Percentiles rank a stretch among this genome's conserved stretches.
These are phyloP conservation scores for Penaeus vannamei DNA, from an alignment of 1,140 invertebrate genomes.

Conservation along the genomic window DNA sequence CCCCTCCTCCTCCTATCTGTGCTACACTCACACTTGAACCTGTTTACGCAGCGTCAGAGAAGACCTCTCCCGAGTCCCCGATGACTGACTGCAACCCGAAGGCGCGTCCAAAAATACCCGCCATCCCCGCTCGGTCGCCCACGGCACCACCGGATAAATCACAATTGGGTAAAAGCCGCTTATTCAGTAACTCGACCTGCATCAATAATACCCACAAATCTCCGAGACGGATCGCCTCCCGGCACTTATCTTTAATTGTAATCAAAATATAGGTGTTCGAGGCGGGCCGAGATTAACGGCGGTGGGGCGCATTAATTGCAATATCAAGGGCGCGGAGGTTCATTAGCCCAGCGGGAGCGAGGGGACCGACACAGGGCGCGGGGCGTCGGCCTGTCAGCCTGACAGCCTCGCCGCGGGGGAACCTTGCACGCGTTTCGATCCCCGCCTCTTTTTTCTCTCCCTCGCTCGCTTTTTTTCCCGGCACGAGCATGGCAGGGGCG, in stretches of 20 bases:
- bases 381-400: conserved; percentile 20
- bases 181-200: background rate
- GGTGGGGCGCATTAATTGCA: conserved; percentile 36
- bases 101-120: too few species aligned
- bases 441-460: background rate
- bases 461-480: too few species aligned
- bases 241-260: background rate
- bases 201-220: background rate
- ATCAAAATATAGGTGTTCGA: background rate
- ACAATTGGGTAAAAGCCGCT: too few species aligned
- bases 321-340: conserved; percentile 34
- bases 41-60: too few species aligned
- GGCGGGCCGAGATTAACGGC: background rate
- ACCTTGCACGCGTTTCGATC: conserved; percentile 13
- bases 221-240: background rate
- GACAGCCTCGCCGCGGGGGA: conserved; percentile 20
- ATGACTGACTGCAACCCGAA: too few species aligned
- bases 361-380: conserved; percentile 8
- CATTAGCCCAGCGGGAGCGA: conserved; percentile 28
- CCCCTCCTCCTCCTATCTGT: too few species aligned
- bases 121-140: too few species aligned
- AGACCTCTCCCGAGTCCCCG: too few species aligned
- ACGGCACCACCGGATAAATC: too few species aligned
- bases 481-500: too few species aligned
- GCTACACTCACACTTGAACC: too few species aligned